A percentile compares a stretch with the other conserved stretches of the same genome.
phyloP scores from a whole-genome alignment of 2,797 vertebrate species.

The Danionella dracula region DNA sequence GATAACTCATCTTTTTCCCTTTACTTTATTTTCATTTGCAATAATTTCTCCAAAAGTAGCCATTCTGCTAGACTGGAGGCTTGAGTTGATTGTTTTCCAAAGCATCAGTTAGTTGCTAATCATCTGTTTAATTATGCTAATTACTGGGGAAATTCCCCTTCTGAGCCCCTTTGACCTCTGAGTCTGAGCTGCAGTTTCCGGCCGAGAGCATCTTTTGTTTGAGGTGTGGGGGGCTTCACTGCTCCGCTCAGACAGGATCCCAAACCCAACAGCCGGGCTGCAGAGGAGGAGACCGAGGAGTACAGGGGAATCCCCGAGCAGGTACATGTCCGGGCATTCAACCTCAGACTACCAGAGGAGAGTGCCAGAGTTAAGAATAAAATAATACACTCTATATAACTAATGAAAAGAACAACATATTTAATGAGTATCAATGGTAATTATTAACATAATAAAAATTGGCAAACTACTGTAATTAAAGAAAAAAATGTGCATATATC shows the following conservation, averaged over 20 bases:
- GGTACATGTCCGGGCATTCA: slow-evolving; percentile 68
- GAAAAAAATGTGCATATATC: too few relatives aligned
- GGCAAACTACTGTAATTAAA: too few relatives aligned
- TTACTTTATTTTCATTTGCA: background rate
- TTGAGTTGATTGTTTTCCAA: background rate
- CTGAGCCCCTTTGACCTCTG: slow-evolving; percentile 18
- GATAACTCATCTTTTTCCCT: too few relatives aligned
- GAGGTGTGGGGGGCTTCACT: slow-evolving; percentile 29
- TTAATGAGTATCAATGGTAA: too few relatives aligned
- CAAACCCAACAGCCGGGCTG: slow-evolving; percentile 30
- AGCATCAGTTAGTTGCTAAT: background rate
- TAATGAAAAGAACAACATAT: too few relatives aligned
- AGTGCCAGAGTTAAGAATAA: background rate
- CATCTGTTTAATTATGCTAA: slow-evolving; percentile 17
- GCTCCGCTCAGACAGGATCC: slow-evolving; percentile 46
- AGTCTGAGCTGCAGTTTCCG: background rate
- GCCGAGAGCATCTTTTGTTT: slow-evolving; percentile 42
- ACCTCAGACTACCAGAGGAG: slow-evolving; percentile 24
- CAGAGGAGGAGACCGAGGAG: background rate
- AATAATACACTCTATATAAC: too few relatives aligned
- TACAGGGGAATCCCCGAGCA: slow-evolving; percentile 42
- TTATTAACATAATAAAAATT: too few relatives aligned
- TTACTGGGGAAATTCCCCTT: slow-evolving; percentile 30
- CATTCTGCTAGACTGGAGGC: too few relatives aligned
- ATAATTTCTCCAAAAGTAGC: too few relatives aligned